Base-by-base conservation (phyloP, 1,140 invertebrate genomes). In the Reticulitermes speratus region DNA sequence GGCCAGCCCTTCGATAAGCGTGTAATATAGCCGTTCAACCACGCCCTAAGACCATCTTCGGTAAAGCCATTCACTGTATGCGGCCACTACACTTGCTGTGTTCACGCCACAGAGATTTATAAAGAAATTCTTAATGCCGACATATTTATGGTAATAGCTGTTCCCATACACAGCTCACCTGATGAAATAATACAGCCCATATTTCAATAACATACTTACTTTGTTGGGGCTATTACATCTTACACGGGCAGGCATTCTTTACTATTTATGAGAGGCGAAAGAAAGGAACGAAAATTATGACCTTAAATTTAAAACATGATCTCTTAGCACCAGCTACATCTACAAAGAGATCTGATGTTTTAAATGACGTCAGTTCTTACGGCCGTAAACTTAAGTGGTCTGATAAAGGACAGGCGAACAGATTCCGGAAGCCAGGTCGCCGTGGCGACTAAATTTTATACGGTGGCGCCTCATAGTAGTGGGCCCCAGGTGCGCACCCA, bases 61-160 rank as follows among this genome's bases (percentile, higher is more conserved):
- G 59, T 12, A 65, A 65, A 65, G 8, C 45, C 83, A 75, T 75
- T 30, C 65, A 30, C 59, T 9, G 65, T n/a, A 75, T 19, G 48
- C 83, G 23, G 14, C 83, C 83, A 23, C n/a, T 30, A 16, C 45
- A 32, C 83, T 52, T 30, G 45, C 83, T 32, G 44, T 30, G 65
- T 84, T 84, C 45, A 30, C 83, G 83, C 44, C 83, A 84, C 30
- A 23, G 45, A 84, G 52, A 84, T 84, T 84, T 52, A 52, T 84
- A 59, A 84, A 84, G 48, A 84, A 84, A 84, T 52, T 45, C 19
- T 30, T 84, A 32, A 30, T 52, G 44, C 14, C 83, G 83, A 84
- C 83, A 84, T 84, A 52, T 84, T 84, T 84, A 84, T 52, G 83
- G 83, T 84, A 52, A 84, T 84, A 52, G 83, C 83, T 30, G 65